Base-by-base conservation (phyloP, 2,888 invertebrate genomes). In the Noctua comes region DNA sequence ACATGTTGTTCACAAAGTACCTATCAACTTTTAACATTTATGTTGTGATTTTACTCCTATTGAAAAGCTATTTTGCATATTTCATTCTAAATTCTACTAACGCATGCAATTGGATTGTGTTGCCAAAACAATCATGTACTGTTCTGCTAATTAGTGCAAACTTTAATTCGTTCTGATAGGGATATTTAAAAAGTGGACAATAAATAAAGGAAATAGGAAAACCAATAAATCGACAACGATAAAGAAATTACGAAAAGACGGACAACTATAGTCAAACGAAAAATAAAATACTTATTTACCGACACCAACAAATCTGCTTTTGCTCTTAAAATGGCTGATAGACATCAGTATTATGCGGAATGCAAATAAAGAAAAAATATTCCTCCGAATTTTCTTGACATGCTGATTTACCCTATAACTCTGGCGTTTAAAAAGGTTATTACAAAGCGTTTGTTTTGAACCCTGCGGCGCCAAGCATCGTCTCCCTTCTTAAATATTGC, bases 401-500 rank as follows among this genome's bases (percentile, higher is more conserved):
- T 87, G 75, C 83, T 82, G 86, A 86, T 86, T 86, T 85, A 78
- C 74, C 73, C 77, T 78, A 84, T 89, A 86, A 80, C 68, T 89
- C 80, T 51, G 70, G 64, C 80, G 76, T 84, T 86, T 85, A 88
- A 89, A 89, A 83, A 85, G 87, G 85, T 89, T 88, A 86, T 87
- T 87, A 89, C 82, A 79, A 83, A 85, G 86, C 86, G 80, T 89
- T 89, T 88, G 89, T 89, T 89, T 84, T 80, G 88, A 80, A 79
- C 86, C 91, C 89, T 86, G 86, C 79, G 85, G 91, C 88, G 89
- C 83, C 84, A 86, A 86, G 86, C 81, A 80, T 86, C 91, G 89
- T 87, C 88, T 89, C 89, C 89, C 88, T 90, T 90, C 90, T 86
- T 89, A 90, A 91, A 93, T 94, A 94, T 94, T 93, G 93, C 91